These are phyloP conservation scores for Meteorus cinctellus DNA, from an alignment of 2,888 invertebrate genomes.

Conservation along the genomic window DNA sequence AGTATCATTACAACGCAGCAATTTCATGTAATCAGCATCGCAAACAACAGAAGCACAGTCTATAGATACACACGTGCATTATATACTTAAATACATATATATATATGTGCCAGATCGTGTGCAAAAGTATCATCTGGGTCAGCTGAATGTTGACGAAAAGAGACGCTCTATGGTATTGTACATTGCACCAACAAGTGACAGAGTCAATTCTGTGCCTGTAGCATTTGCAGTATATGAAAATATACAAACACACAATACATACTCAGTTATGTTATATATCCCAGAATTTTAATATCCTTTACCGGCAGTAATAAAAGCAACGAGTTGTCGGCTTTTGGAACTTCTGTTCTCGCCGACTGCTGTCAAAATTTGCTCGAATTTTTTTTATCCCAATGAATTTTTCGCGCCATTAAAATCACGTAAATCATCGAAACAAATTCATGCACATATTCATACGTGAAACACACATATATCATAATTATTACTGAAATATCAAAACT, in stretches of 20 bases:
- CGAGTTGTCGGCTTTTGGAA: constrained; percentile 36
- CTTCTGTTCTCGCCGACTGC: constrained; percentile 56
- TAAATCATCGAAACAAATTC: neutral
- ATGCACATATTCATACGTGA: no score
- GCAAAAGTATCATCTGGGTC: constrained; percentile 38
- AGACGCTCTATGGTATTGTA: constrained; percentile 11
- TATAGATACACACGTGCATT: no score
- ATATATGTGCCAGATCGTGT: neutral
- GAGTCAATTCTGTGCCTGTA: neutral
- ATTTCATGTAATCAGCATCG: constrained; percentile 38
- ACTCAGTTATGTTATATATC: neutral
- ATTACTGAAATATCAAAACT: neutral
- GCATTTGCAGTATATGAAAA: neutral
- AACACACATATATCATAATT: neutral
- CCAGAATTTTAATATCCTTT: constrained; percentile 18
- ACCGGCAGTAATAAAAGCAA: constrained; percentile 47
- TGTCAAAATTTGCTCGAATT: constrained; percentile 46
- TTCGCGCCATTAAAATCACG: neutral
- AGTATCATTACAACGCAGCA: constrained; percentile 33
- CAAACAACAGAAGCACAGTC: neutral
- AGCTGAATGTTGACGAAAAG: constrained; percentile 30
- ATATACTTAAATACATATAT: neutral
- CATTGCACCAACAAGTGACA: constrained; percentile 22
- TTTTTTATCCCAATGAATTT: constrained; percentile 31
- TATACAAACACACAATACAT: neutral